Base-by-base conservation (phyloP, 2,113 vertebrate species). In the Polypterus bichir region DNA sequence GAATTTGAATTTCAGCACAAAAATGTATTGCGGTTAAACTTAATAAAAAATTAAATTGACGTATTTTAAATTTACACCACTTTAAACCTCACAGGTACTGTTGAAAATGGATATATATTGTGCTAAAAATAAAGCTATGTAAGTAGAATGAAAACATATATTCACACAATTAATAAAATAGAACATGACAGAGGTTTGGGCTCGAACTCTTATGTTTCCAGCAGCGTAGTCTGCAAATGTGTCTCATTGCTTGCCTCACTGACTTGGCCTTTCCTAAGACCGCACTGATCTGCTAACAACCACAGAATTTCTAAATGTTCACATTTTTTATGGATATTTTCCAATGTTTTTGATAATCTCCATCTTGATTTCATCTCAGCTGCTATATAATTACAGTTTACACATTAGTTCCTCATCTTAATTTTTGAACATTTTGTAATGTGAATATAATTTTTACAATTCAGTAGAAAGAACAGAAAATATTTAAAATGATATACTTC, bases 281-380 rank as follows among this genome's bases (percentile, higher is more conserved):
- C n/a, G 46, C 44, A 45, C n/a, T 58, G 44, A 58, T 5, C 56
- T 45, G 4, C n/a, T 4, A 58, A 44, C 27, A 52, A 52, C 51
- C 51, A 52, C 56, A 58, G 56, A 44, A 27, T 58, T 58, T 45
- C 56, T 58, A 27, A 45, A 44, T 44, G 9, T 58, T 6, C 5
- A 44, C 56, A 44, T 58, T 52, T 27, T 9, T 58, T 5, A 45
- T 45, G 44, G 44, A 58, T 45, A 58, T 45, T 58, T 45, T 45
- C 44, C 56, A 58, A 45, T 58, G 44, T 44, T 52, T 44, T 58
- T 45, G 56, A 58, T 58, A 6, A 58, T 58, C 46, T 58, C 56
- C 56, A 58, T 27, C 56, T 58, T 58, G 6, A 27, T 8, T 58
- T 45, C 44, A 1, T 44, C 44, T n/a, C 56, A 5, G 56, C 56